Evolutionary conservation across 2,888 invertebrate genomes (phyloP).

Genomic region (Drosophila neonasuta): DNA sequence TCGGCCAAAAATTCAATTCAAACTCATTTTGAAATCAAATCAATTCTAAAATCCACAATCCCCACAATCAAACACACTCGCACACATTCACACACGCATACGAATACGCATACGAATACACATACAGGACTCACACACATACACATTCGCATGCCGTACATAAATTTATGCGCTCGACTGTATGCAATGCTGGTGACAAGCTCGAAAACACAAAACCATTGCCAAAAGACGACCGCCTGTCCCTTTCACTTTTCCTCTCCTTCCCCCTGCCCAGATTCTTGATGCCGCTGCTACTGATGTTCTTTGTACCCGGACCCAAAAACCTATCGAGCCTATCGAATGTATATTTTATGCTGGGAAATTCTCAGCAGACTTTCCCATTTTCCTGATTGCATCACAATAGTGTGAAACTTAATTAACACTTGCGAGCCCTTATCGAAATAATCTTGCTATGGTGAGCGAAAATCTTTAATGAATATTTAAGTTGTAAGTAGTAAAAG

Average conservation of each 20-base stretch:
- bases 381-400: constrained; percentile 1
- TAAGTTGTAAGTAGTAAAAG: neutral
- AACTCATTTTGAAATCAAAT: constrained; percentile 78
- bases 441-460: neutral
- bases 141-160: constrained; percentile 13
- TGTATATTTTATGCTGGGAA: constrained; percentile 15
- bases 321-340: constrained; percentile 14
- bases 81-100: constrained; percentile 19
- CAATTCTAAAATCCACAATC: constrained; percentile 75
- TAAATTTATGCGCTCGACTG: constrained; percentile 67
- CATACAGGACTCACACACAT: constrained; percentile 23
- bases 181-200: constrained; percentile 70
- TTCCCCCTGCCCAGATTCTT: neutral
- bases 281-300: constrained; percentile 4
- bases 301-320: constrained; percentile 35
- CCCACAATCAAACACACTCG: constrained; percentile 57
- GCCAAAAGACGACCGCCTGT: constrained; percentile 32
- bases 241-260: neutral
- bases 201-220: constrained; percentile 74
- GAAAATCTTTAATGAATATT: neutral
- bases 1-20: constrained; percentile 73
- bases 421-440: neutral
- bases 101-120: constrained; percentile 12
- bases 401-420: constrained; percentile 3
- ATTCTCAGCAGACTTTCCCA: neutral